phyloP scores from a whole-genome alignment of 2,113 vertebrate species.

The Xiphorhynchus elegans region DNA sequence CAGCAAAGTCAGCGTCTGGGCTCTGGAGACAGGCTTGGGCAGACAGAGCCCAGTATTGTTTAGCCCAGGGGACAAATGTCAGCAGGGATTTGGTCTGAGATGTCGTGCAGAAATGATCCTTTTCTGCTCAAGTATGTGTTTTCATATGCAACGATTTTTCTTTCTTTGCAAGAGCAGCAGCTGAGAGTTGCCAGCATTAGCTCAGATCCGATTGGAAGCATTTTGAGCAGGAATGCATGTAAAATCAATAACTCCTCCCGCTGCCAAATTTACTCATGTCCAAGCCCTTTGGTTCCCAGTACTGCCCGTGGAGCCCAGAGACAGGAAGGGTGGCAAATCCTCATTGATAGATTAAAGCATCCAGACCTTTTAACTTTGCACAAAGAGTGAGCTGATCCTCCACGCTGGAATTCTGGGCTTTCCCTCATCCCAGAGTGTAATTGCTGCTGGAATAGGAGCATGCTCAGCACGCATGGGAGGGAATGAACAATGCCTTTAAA shows the following conservation, averaged over 20 bases:
- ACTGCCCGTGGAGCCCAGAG: neutral
- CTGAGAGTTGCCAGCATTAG: neutral
- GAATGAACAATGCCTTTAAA: neutral
- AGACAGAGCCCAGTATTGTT: neutral
- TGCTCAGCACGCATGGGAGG: neutral
- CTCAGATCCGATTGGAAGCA: neutral
- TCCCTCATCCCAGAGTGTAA: neutral
- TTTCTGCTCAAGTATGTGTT: neutral
- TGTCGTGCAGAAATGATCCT: neutral
- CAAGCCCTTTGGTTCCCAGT: neutral
- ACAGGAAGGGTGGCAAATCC: neutral
- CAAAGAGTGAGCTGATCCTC: neutral
- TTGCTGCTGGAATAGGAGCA: neutral
- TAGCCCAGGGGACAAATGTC: slow-evolving; percentile 42
- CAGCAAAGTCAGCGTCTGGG: slow-evolving; percentile 34
- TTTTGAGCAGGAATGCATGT: neutral
- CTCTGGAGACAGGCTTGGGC: slow-evolving; percentile 8
- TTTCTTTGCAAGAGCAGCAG: neutral
- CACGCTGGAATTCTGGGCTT: neutral
- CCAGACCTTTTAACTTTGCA: neutral
- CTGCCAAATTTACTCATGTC: neutral
- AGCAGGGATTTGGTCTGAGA: slow-evolving; percentile 20
- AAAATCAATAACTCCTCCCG: neutral
- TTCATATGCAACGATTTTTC: neutral
- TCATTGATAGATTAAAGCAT: neutral